phyloP scores from a whole-genome alignment of 1,140 invertebrate species.

The Drosophila ficusphila region DNA sequence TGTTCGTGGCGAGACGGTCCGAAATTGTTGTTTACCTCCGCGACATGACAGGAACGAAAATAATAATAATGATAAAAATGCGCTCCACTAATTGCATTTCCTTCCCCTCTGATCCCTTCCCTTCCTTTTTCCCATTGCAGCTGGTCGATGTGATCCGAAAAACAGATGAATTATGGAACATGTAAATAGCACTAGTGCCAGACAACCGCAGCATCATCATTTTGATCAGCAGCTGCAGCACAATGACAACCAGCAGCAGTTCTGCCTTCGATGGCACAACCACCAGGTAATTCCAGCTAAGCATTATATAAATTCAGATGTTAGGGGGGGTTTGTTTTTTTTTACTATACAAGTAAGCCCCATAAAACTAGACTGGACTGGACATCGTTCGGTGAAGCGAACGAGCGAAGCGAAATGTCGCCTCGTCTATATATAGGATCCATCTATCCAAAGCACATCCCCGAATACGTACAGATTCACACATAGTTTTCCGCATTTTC shows the following conservation, averaged over 20 bases:
- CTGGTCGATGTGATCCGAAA: constrained; percentile 33
- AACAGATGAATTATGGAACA: constrained; percentile 82
- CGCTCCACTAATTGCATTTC: constrained; percentile 6
- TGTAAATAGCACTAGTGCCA: constrained; percentile 74
- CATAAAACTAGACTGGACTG: constrained; percentile 59
- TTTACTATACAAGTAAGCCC: constrained; percentile 32
- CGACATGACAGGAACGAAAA: constrained; percentile 25
- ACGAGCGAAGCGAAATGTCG: constrained; percentile 61
- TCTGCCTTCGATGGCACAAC: constrained; percentile 92
- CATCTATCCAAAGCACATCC: constrained; percentile 31
- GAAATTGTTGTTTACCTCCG: constrained; percentile 33
- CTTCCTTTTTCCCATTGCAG: constrained; percentile 42
- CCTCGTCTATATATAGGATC: constrained; percentile 70
- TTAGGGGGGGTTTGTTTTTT: neutral
- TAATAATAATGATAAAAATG: too few species aligned
- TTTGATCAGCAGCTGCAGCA: constrained; percentile 73
- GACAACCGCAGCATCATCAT: constrained; percentile 69
- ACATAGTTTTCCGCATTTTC: constrained; percentile 79
- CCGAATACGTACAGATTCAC: constrained; percentile 56
- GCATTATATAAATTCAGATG: neutral
- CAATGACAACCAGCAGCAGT: constrained; percentile 87
- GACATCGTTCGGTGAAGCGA: constrained; percentile 65
- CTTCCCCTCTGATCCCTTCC: too few species aligned
- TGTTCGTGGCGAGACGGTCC: neutral
- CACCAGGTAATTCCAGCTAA: constrained; percentile 87